A percentile compares a stretch with the other conserved stretches of the same genome.
These are phyloP conservation scores for Melieria picta DNA, from an alignment of 2,888 invertebrate species.

Conservation along the genomic window DNA sequence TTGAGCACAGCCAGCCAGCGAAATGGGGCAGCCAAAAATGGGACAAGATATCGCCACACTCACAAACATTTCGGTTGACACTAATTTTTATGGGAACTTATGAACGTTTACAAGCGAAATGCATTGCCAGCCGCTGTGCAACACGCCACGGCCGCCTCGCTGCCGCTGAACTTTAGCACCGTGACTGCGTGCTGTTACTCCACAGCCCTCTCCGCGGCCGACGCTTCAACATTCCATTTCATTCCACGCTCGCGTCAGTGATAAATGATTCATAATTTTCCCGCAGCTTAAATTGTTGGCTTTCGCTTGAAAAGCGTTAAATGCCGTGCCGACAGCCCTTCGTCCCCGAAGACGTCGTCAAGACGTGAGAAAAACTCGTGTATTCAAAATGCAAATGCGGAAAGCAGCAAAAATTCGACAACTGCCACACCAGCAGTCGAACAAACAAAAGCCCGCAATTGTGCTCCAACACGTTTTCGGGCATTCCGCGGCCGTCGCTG, in stretches of 20 bases:
- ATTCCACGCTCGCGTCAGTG: background rate
- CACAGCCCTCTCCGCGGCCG: background rate
- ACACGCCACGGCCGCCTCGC: too few relatives aligned
- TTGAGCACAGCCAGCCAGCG: background rate
- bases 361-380: too few relatives aligned
- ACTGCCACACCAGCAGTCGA: too few relatives aligned
- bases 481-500: too few relatives aligned
- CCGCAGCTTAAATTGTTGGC: conserved; percentile 6
- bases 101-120: conserved; percentile 22
- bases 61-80: conserved; percentile 29
- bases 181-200: too few relatives aligned
- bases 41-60: conserved; percentile 18
- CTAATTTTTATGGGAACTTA: conserved; percentile 28
- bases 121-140: conserved; percentile 16
- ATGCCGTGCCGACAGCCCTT: too few relatives aligned
- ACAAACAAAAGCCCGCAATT: too few relatives aligned
- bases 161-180: conserved; percentile 15
- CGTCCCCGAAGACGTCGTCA: too few relatives aligned
- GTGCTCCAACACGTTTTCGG: too few relatives aligned
- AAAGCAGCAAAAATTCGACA: too few relatives aligned
- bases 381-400: too few relatives aligned
- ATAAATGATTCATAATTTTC: conserved; percentile 14
- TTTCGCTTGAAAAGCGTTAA: background rate
- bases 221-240: background rate
- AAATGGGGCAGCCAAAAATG: conserved; percentile 8